phyloP scores from a whole-genome alignment of 2,888 invertebrate species.

The Poecilus cupreus region DNA sequence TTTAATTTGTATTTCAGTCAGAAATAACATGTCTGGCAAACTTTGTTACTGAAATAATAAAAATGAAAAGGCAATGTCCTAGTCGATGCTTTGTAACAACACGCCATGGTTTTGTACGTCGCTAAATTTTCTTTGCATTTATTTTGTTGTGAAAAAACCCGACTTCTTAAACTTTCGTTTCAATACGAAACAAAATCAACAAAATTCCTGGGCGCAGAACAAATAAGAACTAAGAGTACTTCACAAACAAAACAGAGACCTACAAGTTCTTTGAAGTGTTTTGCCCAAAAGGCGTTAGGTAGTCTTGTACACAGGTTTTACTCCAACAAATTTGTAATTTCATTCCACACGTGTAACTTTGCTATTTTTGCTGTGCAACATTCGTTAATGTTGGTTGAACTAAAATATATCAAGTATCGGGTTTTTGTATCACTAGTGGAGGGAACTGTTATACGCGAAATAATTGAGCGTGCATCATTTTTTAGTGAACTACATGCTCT shows the following conservation, averaged over 20 bases:
- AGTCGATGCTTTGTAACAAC: not conserved
- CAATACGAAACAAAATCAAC: slow-evolving; percentile 9
- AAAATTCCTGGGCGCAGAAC: not conserved
- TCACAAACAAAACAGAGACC: slow-evolving; percentile 22
- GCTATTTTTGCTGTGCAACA: not conserved
- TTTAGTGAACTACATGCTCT: not conserved
- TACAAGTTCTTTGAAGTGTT: slow-evolving; percentile 4
- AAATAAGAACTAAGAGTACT: slow-evolving; percentile 9
- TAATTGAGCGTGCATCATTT: not conserved
- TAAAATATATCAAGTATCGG: not conserved
- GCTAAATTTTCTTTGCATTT: slow-evolving; percentile 16
- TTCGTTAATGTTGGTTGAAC: not conserved
- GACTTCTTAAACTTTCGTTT: slow-evolving; percentile 16
- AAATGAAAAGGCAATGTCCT: slow-evolving; percentile 22
- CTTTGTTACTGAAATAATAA: slow-evolving; percentile 17
- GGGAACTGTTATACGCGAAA: no score
- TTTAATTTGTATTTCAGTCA: slow-evolving; percentile 15
- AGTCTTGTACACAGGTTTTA: not conserved
- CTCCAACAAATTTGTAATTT: not conserved
- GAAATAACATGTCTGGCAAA: slow-evolving; percentile 28
- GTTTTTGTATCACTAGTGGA: no score
- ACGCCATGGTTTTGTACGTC: not conserved
- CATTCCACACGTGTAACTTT: not conserved
- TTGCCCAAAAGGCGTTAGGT: slow-evolving; percentile 33
- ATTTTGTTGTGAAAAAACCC: not conserved